Percentiles rank a stretch among this genome's conserved stretches.
Conservation (phyloP, 2,113 vertebrate genomes). For the Nymphicus hollandicus region DNA sequence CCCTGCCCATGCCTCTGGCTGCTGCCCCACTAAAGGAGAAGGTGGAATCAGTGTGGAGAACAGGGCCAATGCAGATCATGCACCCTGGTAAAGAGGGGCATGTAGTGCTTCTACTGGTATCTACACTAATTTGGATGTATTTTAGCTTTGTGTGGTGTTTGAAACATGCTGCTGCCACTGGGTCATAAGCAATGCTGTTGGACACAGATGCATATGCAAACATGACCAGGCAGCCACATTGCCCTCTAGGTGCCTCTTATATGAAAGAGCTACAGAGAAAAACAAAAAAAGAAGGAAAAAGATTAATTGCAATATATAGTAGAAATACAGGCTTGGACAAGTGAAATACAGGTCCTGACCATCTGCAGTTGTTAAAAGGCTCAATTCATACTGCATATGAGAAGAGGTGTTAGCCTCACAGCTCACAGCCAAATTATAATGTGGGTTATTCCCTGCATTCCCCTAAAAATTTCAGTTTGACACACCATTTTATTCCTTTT, state of each 20-base stretch:
- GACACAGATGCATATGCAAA: background rate
- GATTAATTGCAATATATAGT: background rate
- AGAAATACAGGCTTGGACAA: background rate
- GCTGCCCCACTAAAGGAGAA: background rate
- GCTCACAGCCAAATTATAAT: constrained; percentile 11
- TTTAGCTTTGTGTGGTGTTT: background rate
- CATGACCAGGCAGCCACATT: background rate
- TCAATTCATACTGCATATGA: background rate
- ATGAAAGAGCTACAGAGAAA: background rate
- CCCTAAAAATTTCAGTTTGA: constrained; percentile 30
- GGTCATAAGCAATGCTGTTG: background rate
- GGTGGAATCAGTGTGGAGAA: background rate
- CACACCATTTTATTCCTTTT: constrained; percentile 25
- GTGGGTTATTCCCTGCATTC: constrained; percentile 30
- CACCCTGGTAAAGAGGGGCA: background rate
- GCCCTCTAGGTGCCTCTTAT: background rate
- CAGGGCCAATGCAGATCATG: background rate
- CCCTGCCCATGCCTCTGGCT: background rate
- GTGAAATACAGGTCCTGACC: background rate
- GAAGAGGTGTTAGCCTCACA: constrained; percentile 36
- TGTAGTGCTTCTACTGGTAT: background rate
- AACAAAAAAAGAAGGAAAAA: background rate
- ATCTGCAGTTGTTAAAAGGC: constrained; percentile 24
- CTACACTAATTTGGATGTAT: background rate
- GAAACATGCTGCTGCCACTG: background rate